Evolutionary conservation across 2,797 vertebrate species (phyloP), one percentile per base, ranked within the genome.

Genomic region (Aphelocoma californica): DNA sequence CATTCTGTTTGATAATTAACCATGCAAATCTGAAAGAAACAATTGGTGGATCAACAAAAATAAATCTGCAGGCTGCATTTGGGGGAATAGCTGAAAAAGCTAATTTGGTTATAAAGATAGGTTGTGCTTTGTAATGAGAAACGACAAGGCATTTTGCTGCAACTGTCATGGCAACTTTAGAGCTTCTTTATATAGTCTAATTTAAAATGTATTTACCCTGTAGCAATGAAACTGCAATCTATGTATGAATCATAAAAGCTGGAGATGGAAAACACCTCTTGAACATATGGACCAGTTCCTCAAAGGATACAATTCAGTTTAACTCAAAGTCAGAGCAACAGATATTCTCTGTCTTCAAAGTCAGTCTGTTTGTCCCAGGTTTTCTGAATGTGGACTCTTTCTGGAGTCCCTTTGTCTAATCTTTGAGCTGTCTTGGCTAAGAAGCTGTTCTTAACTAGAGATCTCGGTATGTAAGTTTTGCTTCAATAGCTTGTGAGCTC

Each of bases 71-170:
- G 85, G 79, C 62, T 90, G 36, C 12, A 8, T 88, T 86, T 90
- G 31, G 45, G 36, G 42, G 19, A 89, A 95, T 50, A 66, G 44
- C 90, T 91, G 67, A 74, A 70, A 94, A 83, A 87, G 53, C 74
- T 88, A 69, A 92, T 93, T 97, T 69, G 28, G n/a, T 81, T 93
- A 92, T 95, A 96, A 96, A 88, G 92, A 81, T 90, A 91, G 65
- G 62, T 73, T 96, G 48, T 86, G 42, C 79, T 91, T 96, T 75
- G 53, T 86, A 86, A 86, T 93, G 85, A 93, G 72, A 81, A 96
- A 79, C 2, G 48, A 94, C 90, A 90, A 70, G 73, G 81, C 36
- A 1, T 92, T 95, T 90, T 95, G 77, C 86, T 88, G 66, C 74
- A 90, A 86, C 92, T 93, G 69, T 92, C 86, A 91, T 88, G 70